These are phyloP conservation scores for Neodontobutis hainanensis DNA, from an alignment of 2,113 vertebrate genomes.

Conservation along the genomic window DNA sequence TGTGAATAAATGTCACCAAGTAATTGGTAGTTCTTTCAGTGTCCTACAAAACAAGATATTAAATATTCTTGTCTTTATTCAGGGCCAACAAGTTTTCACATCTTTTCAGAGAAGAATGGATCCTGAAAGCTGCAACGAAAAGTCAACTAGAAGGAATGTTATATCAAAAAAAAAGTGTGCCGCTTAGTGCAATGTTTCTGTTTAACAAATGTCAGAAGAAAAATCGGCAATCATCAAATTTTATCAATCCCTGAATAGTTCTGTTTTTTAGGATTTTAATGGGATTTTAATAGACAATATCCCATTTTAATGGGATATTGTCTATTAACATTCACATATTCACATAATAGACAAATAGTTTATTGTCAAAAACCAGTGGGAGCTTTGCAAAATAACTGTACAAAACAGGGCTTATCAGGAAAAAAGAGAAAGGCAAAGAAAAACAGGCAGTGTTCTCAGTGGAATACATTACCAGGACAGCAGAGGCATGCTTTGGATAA, in stretches of 20 bases:
- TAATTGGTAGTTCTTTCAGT: background rate
- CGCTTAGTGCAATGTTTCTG: too few species aligned
- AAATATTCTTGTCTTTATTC: background rate
- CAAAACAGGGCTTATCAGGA: slow-evolving; percentile 27
- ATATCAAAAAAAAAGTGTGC: too few species aligned
- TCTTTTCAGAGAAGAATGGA: too few species aligned
- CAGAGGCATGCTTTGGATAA: slow-evolving; percentile 62
- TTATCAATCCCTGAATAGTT: slow-evolving; percentile 20
- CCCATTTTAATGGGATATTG: too few species aligned
- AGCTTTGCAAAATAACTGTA: slow-evolving; percentile 23
- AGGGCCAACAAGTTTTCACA: background rate
- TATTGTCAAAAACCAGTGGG: slow-evolving; percentile 26
- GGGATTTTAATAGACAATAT: too few species aligned
- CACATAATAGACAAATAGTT: background rate
- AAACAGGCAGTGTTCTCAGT: slow-evolving; percentile 62
- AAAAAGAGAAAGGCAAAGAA: slow-evolving; percentile 41
- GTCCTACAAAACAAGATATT: background rate
- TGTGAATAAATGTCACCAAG: slow-evolving; percentile 1
- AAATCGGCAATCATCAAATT: slow-evolving; percentile 43
- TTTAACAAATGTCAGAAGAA: too few species aligned
- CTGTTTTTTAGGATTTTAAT: too few species aligned
- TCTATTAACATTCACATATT: too few species aligned
- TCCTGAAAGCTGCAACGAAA: background rate
- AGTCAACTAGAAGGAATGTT: too few species aligned
- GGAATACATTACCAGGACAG: slow-evolving; percentile 71